Base-by-base conservation (phyloP, 2,113 vertebrate species). In the Picathartes gymnocephalus region DNA sequence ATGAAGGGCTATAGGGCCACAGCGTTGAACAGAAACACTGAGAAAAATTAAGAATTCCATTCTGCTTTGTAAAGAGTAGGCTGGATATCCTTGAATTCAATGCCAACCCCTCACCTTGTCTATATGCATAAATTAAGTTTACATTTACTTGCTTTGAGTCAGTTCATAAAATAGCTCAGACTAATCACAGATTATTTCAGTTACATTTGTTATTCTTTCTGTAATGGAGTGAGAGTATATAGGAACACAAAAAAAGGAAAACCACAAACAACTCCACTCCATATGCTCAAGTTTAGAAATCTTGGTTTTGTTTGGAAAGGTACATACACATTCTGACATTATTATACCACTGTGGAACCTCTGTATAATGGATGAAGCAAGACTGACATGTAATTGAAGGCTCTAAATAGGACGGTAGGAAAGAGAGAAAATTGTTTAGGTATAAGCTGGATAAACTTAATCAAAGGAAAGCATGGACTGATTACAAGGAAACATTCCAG, bases 231-330 rank as follows among this genome's bases (percentile, higher is more conserved):
- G 18, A 84, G 10, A 81, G 40, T 44, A 76, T n/a, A 23, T 22
- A 71, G 39, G 23, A 45, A 53, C 5, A 53, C 5, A 76, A 58
- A 54, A 68, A 22, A 40, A 42, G 3, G 9, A 66, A 68, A 84
- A 47, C 5, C 61, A 9, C 7, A 35, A 74, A 6, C 6, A 22
- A 60, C 0, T 1, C 0, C 3, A 3, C 5, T 74, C 12, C 27
- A 35, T 17, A 45, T 61, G 12, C 5, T 50, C 11, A 28, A 31
- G 40, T 82, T 76, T 66, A 72, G 53, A 90, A 82, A 88, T 33
- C 44, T 69, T 6, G 15, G 15, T 7, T 10, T 37, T 45, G 19
- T 79, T 88, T 81, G 10, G 22, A 47, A 64, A 21, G 7, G 18
- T 71, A 18, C 12, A n/a, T 40, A 27, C 21, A 17, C 1, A 0